phyloP scores from a whole-genome alignment of 2,888 invertebrate species.

The Leptogaster cylindrica region DNA sequence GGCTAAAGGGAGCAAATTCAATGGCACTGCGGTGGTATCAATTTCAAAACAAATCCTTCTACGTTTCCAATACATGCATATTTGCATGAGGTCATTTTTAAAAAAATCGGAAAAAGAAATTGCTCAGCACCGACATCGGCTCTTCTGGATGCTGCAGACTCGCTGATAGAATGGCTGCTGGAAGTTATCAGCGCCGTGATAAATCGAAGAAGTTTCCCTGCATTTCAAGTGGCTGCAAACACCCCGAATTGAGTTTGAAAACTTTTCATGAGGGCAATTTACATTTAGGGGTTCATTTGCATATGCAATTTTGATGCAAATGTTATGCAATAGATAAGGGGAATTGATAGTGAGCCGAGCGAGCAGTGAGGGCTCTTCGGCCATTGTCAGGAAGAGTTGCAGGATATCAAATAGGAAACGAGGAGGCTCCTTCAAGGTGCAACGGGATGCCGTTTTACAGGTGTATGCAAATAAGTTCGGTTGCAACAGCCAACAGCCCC shows the following conservation, averaged over 20 bases:
- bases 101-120: too few species aligned
- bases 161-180: too few species aligned
- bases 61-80: too few species aligned
- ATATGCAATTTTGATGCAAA: constrained; percentile 46
- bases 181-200: constrained; percentile 26
- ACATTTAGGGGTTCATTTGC: constrained; percentile 45
- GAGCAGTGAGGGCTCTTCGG: not conserved
- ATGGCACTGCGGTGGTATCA: too few species aligned
- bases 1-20: too few species aligned
- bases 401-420: too few species aligned
- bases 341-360: not conserved
- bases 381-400: not conserved
- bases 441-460: not conserved
- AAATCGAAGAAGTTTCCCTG: constrained; percentile 31
- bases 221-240: constrained; percentile 21
- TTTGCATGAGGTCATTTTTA: too few species aligned
- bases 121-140: too few species aligned
- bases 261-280: constrained; percentile 44
- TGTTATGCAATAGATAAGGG: constrained; percentile 41
- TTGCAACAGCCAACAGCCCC: not conserved
- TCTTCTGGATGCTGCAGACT: too few species aligned
- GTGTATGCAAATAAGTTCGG: not conserved
- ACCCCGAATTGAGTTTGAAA: constrained; percentile 35
- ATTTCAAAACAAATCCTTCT: too few species aligned
- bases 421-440: not conserved